A percentile compares a stretch with the other conserved stretches of the same genome.
phyloP scores from a whole-genome alignment of 2,888 invertebrate genomes.

The Sinelater perroti region DNA sequence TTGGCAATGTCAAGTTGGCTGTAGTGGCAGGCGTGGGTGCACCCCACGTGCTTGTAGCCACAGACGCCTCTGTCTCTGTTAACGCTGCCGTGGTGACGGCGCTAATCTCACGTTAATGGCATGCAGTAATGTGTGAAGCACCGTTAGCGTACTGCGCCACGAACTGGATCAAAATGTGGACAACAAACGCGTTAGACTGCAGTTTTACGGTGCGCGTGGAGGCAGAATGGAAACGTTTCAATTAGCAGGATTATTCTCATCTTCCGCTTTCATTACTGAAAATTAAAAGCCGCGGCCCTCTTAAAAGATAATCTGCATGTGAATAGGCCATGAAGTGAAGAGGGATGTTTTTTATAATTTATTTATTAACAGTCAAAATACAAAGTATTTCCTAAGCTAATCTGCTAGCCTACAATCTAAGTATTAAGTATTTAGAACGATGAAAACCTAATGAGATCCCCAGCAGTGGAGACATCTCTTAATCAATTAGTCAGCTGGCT shows the following conservation, averaged over 20 bases:
- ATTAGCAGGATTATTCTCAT: not conserved
- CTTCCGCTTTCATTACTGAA: no score
- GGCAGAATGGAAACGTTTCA: constrained; percentile 3
- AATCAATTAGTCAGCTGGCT: no score
- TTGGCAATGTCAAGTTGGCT: constrained; percentile 16
- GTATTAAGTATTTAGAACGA: no score
- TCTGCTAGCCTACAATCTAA: no score
- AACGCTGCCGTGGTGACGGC: not conserved
- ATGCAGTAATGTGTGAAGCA: no score
- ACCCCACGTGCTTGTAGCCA: constrained; percentile 2
- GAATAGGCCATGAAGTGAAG: no score
- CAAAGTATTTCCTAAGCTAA: no score
- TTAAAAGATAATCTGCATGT: not conserved
- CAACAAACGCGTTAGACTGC: not conserved
- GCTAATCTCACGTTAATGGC: constrained; percentile 1
- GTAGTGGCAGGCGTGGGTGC: not conserved
- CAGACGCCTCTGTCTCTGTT: not conserved
- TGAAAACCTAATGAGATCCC: no score
- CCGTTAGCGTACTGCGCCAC: constrained; percentile 1
- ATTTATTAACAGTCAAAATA: no score
- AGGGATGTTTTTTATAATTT: no score
- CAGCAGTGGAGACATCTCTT: no score
- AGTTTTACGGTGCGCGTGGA: not conserved
- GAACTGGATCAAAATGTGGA: constrained; percentile 9
- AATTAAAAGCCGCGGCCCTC: not conserved